A percentile compares a stretch with the other conserved stretches of the same genome.
Evolutionary conservation across 2,888 invertebrate genomes (phyloP).

Genomic region (Lasioglossum vierecki): DNA sequence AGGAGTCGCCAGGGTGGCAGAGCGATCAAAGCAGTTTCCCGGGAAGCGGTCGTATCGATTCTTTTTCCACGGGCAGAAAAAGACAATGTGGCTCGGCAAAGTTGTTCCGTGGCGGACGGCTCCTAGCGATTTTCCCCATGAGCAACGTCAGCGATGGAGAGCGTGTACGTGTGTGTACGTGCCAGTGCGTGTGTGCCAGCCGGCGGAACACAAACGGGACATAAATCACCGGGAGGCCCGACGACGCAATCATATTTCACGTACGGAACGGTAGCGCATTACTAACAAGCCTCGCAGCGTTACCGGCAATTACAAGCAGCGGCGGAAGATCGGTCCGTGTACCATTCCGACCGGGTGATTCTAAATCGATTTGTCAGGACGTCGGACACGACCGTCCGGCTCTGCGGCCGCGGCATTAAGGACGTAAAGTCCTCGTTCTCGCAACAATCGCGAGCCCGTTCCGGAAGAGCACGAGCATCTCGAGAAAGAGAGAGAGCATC

Average conservation of each 20-base stretch:
- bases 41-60: slow-evolving; percentile 8
- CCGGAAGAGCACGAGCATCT: slow-evolving; percentile 41
- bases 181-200: neutral
- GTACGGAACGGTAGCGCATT: slow-evolving; percentile 60
- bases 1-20: neutral
- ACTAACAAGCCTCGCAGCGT: slow-evolving; percentile 62
- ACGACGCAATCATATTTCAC: slow-evolving; percentile 64
- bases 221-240: slow-evolving; percentile 60
- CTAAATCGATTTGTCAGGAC: slow-evolving; percentile 70
- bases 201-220: slow-evolving; percentile 43
- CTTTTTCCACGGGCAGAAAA: neutral
- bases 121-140: slow-evolving; percentile 30
- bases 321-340: slow-evolving; percentile 29
- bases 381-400: slow-evolving; percentile 46
- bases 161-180: neutral
- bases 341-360: slow-evolving; percentile 57
- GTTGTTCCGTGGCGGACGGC: neutral
- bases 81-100: neutral
- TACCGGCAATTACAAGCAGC: slow-evolving; percentile 64
- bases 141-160: neutral
- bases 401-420: slow-evolving; percentile 34
- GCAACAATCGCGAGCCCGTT: slow-evolving; percentile 42
- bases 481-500: neutral
- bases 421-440: slow-evolving; percentile 16
- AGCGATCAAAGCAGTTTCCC: slow-evolving; percentile 2